These are phyloP conservation scores for Mesocricetus auratus DNA, from an alignment of 2,113 vertebrate genomes.

Conservation along the genomic window DNA sequence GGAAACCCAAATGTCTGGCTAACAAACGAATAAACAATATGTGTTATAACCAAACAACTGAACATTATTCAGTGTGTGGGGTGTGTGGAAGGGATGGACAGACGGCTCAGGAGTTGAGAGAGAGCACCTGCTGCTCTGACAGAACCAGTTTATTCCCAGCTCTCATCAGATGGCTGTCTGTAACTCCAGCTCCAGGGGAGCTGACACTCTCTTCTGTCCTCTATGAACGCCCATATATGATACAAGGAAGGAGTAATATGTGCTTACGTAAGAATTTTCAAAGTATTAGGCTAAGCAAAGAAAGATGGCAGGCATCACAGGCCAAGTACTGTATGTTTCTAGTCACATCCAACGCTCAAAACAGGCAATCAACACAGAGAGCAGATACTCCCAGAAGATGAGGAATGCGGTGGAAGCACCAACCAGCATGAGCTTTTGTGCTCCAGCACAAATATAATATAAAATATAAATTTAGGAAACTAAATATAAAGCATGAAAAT, in stretches of 20 bases:
- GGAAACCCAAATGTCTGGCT: neutral
- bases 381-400: neutral
- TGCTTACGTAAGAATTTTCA: neutral
- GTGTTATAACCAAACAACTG: neutral
- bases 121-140: neutral
- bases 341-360: neutral
- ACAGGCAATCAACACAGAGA: neutral
- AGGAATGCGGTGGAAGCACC: neutral
- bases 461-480: neutral
- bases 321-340: neutral
- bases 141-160: neutral
- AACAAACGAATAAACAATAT: neutral
- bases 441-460: neutral
- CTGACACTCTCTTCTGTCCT: neutral
- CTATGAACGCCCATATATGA: neutral
- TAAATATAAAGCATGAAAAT: neutral
- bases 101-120: neutral
- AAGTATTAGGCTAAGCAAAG: neutral
- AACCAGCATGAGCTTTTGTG: neutral
- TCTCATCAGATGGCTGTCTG: too few species aligned
- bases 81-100: neutral
- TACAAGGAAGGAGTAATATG: neutral
- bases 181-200: neutral
- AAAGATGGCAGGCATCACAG: constrained; percentile 7
- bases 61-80: neutral